Percentiles rank a stretch among this genome's conserved stretches.
phyloP scores from a whole-genome alignment of 2,113 vertebrate species.

The Eubucco bourcierii region DNA sequence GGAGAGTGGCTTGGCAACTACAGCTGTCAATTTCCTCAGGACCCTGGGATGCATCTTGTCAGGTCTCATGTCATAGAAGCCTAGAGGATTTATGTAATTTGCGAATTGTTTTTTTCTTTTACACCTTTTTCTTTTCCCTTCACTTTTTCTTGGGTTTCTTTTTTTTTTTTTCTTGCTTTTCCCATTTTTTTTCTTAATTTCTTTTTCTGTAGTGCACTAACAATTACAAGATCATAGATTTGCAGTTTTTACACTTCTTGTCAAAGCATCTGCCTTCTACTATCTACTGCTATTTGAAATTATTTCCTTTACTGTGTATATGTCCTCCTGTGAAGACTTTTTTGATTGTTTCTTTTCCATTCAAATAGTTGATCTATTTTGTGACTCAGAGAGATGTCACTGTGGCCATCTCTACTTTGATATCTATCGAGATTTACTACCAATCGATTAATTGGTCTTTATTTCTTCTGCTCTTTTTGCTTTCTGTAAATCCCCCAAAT shows the following conservation, averaged over 20 bases:
- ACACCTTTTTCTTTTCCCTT: too few species aligned
- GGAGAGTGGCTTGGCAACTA: background rate
- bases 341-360: background rate
- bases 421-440: background rate
- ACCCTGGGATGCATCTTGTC: background rate
- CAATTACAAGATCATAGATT: background rate
- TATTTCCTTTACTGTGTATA: background rate
- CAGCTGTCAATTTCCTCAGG: background rate
- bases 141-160: too few species aligned
- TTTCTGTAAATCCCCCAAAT: background rate
- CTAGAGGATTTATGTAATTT: background rate
- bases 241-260: background rate
- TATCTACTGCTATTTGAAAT: background rate
- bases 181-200: accelerated
- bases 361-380: background rate
- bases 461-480: background rate
- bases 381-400: background rate
- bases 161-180: accelerated
- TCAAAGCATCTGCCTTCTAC: background rate
- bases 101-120: background rate
- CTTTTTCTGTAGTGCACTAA: background rate
- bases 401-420: background rate
- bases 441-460: background rate
- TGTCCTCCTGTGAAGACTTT: background rate
- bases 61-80: background rate